These are phyloP conservation scores for Liasis olivaceus DNA, from an alignment of 2,797 vertebrate genomes.

Conservation along the genomic window DNA sequence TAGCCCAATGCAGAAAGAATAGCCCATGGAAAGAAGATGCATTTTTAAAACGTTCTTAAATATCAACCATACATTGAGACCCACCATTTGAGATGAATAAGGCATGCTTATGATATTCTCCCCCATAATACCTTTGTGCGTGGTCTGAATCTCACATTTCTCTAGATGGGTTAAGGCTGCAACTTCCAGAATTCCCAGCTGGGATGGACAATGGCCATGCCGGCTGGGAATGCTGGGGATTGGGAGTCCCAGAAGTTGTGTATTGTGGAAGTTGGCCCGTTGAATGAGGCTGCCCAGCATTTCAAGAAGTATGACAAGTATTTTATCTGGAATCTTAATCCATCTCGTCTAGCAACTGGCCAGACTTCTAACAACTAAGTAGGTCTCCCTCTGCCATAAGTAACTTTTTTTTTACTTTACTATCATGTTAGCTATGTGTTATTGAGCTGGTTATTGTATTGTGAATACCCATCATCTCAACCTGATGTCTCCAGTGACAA, in stretches of 20 bases:
- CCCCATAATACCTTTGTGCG: not conserved
- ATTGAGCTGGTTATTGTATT: not conserved
- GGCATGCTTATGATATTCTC: not conserved
- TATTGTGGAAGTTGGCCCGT: not conserved
- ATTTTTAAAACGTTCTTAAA: not conserved
- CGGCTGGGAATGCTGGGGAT: not conserved
- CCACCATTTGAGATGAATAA: not conserved
- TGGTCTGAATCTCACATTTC: not conserved
- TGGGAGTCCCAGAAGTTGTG: not conserved
- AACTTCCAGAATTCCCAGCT: not conserved
- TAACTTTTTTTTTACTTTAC: not conserved
- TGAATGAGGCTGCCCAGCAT: not conserved
- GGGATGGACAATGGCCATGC: not conserved
- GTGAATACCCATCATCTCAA: not conserved
- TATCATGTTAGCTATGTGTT: not conserved
- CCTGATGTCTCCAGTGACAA: not conserved
- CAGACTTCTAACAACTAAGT: not conserved
- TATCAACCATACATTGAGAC: not conserved
- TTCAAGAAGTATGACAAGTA: not conserved
- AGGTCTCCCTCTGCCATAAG: not conserved
- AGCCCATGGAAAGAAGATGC: not conserved
- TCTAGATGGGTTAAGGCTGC: not conserved
- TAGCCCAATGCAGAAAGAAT: not conserved
- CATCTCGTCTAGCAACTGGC: not conserved
- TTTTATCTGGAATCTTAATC: not conserved